These are phyloP conservation scores for Euphonia xanthogaster DNA, from an alignment of 2,797 vertebrate genomes.

Conservation along the genomic window DNA sequence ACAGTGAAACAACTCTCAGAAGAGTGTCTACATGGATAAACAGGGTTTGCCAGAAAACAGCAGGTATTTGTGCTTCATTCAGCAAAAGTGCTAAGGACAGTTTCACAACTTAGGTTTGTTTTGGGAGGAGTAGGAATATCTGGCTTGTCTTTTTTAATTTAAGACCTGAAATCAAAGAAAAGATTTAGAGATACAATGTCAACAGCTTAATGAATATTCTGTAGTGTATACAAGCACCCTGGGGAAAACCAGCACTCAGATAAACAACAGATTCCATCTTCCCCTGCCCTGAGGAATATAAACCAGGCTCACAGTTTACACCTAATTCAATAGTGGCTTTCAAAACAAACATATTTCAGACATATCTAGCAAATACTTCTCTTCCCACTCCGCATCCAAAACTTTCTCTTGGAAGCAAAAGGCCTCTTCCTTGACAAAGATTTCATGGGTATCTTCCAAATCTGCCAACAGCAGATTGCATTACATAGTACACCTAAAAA, in stretches of 20 bases:
- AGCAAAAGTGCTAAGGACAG: not conserved
- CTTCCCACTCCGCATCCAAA: not conserved
- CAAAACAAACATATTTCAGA: constrained; percentile 21
- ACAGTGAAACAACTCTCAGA: not conserved
- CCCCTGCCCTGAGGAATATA: not conserved
- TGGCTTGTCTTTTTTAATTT: not conserved
- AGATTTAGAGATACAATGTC: not conserved
- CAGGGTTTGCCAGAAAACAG: not conserved
- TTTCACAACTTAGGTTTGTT: not conserved
- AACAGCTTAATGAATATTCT: not conserved
- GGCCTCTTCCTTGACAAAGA: not conserved
- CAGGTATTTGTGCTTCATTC: not conserved
- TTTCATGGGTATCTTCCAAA: not conserved
- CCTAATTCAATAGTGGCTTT: not conserved
- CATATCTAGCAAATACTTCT: not conserved
- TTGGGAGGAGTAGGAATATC: not conserved
- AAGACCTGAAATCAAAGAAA: not conserved
- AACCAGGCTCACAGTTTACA: not conserved
- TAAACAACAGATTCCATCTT: not conserved
- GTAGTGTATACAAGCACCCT: not conserved
- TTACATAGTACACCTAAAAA: constrained; percentile 24
- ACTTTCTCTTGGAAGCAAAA: not conserved
- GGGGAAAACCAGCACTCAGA: not conserved
- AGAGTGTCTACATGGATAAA: not conserved
- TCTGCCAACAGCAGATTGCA: not conserved